Conservation (phyloP, 2,888 invertebrate species). For the Isoperla grammatica region DNA sequence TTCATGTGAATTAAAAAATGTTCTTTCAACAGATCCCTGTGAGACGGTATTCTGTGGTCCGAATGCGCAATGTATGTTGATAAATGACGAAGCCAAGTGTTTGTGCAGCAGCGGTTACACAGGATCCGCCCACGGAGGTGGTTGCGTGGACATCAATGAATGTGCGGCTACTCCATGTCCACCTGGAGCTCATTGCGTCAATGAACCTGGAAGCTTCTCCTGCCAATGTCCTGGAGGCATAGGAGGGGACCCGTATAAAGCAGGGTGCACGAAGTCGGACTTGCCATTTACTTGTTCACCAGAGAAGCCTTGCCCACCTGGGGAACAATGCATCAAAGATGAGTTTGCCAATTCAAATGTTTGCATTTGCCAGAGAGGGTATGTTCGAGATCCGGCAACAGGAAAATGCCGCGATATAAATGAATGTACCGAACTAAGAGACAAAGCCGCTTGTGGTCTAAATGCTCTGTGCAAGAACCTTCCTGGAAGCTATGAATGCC, state of each 20-base stretch:
- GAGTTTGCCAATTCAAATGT: slow-evolving; percentile 69
- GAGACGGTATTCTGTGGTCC: slow-evolving; percentile 78
- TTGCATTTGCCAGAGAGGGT: slow-evolving; percentile 85
- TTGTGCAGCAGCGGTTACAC: slow-evolving; percentile 77
- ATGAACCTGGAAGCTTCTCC: slow-evolving; percentile 76
- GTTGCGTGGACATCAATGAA: slow-evolving; percentile 86
- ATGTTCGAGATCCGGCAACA: slow-evolving; percentile 65
- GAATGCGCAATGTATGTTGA: slow-evolving; percentile 83
- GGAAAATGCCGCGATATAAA: slow-evolving; percentile 79
- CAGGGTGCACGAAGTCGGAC: slow-evolving; percentile 65
- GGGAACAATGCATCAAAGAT: slow-evolving; percentile 80
- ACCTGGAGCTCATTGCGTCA: slow-evolving; percentile 79
- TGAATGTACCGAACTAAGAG: slow-evolving; percentile 70
- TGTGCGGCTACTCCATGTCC: slow-evolving; percentile 79
- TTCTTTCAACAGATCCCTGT: slow-evolving; percentile 68
- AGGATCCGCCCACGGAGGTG: slow-evolving; percentile 59
- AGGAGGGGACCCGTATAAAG: slow-evolving; percentile 71
- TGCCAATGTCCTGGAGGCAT: slow-evolving; percentile 76
- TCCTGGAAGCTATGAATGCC: slow-evolving; percentile 90
- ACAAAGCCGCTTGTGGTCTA: slow-evolving; percentile 76
- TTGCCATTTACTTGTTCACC: slow-evolving; percentile 64
- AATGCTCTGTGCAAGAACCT: slow-evolving; percentile 89
- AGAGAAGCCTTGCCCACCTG: slow-evolving; percentile 70
- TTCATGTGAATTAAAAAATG: background rate
- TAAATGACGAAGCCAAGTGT: slow-evolving; percentile 77